Percentiles rank a stretch among this genome's conserved stretches.
Conservation (phyloP, 2,797 vertebrate genomes). For the Alcedo atthis region DNA sequence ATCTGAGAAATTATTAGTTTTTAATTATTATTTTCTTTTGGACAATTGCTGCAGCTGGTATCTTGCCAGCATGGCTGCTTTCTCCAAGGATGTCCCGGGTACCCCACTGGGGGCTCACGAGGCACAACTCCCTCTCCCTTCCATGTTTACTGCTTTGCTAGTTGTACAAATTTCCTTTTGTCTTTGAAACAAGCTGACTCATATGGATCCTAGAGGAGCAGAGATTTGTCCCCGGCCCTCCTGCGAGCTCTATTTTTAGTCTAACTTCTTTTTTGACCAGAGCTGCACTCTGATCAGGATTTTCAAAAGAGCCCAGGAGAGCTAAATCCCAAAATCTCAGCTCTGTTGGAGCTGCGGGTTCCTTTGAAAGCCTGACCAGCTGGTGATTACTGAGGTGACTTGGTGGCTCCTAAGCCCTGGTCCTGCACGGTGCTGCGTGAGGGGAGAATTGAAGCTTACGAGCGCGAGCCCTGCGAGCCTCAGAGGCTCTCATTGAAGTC, state of each 20-base stretch:
- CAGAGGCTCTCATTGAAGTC: neutral
- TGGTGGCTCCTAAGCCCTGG: constrained; percentile 26
- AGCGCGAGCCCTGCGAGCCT: neutral
- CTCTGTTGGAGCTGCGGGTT: neutral
- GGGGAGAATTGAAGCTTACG: neutral
- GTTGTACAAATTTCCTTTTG: neutral
- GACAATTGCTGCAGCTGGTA: neutral
- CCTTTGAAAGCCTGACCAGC: constrained; percentile 54
- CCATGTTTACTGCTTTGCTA: neutral
- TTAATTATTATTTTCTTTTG: too few species aligned
- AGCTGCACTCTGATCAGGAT: constrained; percentile 42
- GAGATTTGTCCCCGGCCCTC: constrained; percentile 4
- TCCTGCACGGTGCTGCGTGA: neutral
- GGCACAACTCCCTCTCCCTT: neutral
- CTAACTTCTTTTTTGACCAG: neutral
- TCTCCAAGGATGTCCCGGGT: neutral
- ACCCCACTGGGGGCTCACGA: neutral
- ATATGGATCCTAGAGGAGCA: neutral
- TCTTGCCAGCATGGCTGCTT: neutral
- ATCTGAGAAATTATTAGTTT: neutral
- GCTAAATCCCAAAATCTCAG: constrained; percentile 38
- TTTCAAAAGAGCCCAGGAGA: constrained; percentile 49
- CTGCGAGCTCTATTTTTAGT: constrained; percentile 41
- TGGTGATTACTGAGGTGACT: neutral
- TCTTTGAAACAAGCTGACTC: constrained; percentile 40